Evolutionary conservation across 1,140 invertebrate genomes (phyloP).

Genomic region (Stegodyphus dumicola): DNA sequence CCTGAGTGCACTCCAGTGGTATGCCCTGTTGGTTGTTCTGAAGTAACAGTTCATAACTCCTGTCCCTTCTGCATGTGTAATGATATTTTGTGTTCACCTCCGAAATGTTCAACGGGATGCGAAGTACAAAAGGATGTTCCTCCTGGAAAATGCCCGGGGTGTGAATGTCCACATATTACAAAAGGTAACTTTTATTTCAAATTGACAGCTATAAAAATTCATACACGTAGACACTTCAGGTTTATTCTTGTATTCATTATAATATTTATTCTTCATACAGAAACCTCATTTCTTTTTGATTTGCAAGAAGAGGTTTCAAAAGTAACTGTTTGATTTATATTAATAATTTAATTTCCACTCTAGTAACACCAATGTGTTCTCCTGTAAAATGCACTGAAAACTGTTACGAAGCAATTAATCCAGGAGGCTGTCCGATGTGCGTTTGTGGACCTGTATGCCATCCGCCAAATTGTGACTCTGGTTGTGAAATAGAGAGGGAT

Average conservation of each 20-base stretch:
- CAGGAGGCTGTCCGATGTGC: conserved; percentile 24
- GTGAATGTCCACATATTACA: conserved; percentile 8
- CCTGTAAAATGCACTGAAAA: conserved; percentile 3
- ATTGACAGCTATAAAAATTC: no score
- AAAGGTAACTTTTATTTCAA: no score
- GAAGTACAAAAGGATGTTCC: background rate
- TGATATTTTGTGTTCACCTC: conserved; percentile 24
- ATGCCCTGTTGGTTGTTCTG: conserved; percentile 22
- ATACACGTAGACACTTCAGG: no score
- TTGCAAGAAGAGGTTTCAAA: no score
- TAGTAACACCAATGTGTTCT: background rate
- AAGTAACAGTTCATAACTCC: conserved; percentile 17
- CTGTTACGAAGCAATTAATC: conserved; percentile 6
- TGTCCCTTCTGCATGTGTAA: conserved; percentile 46
- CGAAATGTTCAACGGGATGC: conserved; percentile 31
- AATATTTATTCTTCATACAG: no score
- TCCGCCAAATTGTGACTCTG: conserved; percentile 33
- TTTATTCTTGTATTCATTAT: no score
- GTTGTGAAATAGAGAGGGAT: conserved; percentile 7
- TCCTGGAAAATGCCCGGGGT: conserved; percentile 35
- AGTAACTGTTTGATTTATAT: no score
- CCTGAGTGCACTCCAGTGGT: conserved; percentile 28
- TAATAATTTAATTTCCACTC: no score
- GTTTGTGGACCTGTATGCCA: conserved; percentile 27
- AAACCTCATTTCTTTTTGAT: no score